Evolutionary conservation across 1,140 invertebrate genomes (phyloP).

Genomic region (Arion vulgaris): DNA sequence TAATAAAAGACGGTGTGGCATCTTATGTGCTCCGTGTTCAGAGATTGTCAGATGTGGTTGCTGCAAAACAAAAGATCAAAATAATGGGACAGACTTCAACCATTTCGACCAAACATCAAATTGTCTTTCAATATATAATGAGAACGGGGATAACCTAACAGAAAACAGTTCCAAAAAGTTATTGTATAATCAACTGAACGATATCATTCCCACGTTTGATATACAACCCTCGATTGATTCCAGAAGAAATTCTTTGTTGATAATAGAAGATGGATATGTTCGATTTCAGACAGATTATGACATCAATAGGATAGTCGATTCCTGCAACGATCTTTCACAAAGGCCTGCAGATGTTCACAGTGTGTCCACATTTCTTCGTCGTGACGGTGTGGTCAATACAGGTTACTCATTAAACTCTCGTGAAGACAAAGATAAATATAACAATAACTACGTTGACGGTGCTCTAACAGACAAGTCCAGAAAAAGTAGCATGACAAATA

Average conservation of each 20-base stretch:
- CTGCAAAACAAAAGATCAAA: not conserved
- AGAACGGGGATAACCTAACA: not conserved
- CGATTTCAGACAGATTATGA: conserved; percentile 49
- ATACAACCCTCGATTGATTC: not conserved
- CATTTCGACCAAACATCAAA: not conserved
- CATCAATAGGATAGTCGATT: conserved; percentile 23
- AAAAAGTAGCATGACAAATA: conserved; percentile 47
- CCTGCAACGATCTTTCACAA: not conserved
- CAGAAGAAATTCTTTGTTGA: conserved; percentile 41
- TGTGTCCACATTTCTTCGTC: conserved; percentile 11
- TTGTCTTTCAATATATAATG: not conserved
- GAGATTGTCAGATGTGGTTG: conserved; percentile 38
- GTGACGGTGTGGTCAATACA: conserved; percentile 28
- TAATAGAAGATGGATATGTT: conserved; percentile 45
- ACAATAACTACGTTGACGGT: not conserved
- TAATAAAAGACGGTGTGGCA: conserved; percentile 20
- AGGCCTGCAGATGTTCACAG: conserved; percentile 3
- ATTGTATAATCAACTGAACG: not conserved
- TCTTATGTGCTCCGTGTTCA: conserved; percentile 39
- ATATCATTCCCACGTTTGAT: not conserved
- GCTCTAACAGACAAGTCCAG: conserved; percentile 22
- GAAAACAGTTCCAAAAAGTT: conserved; percentile 9
- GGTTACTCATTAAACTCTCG: not conserved
- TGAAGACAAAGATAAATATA: not conserved
- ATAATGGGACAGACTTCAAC: not conserved